These are phyloP conservation scores for Glossophaga mutica DNA, from an alignment of 2,797 vertebrate species.

Conservation along the genomic window DNA sequence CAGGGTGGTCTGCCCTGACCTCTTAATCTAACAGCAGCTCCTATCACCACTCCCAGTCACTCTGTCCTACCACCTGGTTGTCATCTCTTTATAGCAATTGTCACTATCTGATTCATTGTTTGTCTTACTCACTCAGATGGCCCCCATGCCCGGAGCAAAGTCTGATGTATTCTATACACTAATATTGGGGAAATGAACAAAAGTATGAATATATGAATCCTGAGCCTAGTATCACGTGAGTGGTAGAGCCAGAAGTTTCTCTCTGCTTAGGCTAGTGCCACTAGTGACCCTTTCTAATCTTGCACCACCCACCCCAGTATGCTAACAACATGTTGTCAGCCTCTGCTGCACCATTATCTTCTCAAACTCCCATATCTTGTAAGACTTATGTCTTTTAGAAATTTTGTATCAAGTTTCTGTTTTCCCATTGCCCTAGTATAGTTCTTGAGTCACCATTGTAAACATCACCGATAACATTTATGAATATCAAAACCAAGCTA, in stretches of 20 bases:
- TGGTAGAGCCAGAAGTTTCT: not conserved
- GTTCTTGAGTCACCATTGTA: not conserved
- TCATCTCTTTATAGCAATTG: not conserved
- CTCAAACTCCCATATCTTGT: not conserved
- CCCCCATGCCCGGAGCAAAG: not conserved
- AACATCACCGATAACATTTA: not conserved
- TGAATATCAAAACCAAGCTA: slow-evolving; percentile 13
- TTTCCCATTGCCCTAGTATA: not conserved
- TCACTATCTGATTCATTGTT: not conserved
- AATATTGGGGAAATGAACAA: not conserved
- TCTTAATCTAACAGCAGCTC: not conserved
- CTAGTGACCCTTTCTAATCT: not conserved
- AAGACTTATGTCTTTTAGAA: not conserved
- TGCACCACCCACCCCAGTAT: rapidly evolving
- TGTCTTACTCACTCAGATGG: not conserved
- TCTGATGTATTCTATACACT: not conserved
- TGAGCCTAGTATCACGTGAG: not conserved
- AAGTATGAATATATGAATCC: not conserved
- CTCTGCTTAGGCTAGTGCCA: not conserved
- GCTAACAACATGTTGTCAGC: not conserved
- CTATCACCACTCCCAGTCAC: not conserved
- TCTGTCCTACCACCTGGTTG: not conserved
- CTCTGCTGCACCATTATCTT: not conserved
- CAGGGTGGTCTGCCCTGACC: not conserved
- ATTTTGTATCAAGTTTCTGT: not conserved